These are phyloP conservation scores for Drosophila pseudoobscura DNA, from an alignment of 1,140 invertebrate species.

Conservation along the genomic window DNA sequence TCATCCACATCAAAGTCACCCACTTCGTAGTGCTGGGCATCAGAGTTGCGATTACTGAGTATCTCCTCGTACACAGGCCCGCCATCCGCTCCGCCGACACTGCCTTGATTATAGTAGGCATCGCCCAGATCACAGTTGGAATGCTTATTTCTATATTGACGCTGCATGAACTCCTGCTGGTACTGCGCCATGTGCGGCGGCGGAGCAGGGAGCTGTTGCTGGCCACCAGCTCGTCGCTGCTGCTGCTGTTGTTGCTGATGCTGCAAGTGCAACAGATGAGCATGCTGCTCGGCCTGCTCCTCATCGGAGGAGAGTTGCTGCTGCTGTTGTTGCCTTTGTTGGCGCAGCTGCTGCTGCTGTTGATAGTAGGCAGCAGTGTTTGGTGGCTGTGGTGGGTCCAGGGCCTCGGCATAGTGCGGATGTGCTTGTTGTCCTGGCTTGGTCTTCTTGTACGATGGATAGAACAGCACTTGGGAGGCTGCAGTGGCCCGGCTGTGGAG, in stretches of 20 bases:
- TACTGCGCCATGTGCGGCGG: slow-evolving; percentile 76
- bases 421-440: slow-evolving; percentile 66
- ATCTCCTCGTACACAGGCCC: slow-evolving; percentile 92
- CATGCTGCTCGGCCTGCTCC: slow-evolving; percentile 73
- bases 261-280: slow-evolving; percentile 71
- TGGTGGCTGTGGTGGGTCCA: slow-evolving; percentile 53
- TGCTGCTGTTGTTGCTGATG: slow-evolving; percentile 45
- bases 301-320: slow-evolving; percentile 76
- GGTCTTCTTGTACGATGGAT: slow-evolving; percentile 84
- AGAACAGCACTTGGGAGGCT: slow-evolving; percentile 75
- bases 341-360: slow-evolving; percentile 64
- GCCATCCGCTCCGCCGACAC: slow-evolving; percentile 85
- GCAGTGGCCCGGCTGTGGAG: slow-evolving; percentile 76
- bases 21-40: slow-evolving; percentile 89
- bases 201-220: slow-evolving; percentile 67
- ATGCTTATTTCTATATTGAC: slow-evolving; percentile 83
- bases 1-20: slow-evolving; percentile 80
- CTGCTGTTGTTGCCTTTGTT: slow-evolving; percentile 66
- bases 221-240: slow-evolving; percentile 53
- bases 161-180: slow-evolving; percentile 71
- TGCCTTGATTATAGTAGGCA: slow-evolving; percentile 78
- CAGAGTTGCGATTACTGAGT: slow-evolving; percentile 88
- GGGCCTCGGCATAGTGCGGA: slow-evolving; percentile 77
- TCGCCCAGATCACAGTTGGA: slow-evolving; percentile 83
- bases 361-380: slow-evolving; percentile 65